Conservation (phyloP, 2,888 invertebrate genomes). For the Villa cingulata region DNA sequence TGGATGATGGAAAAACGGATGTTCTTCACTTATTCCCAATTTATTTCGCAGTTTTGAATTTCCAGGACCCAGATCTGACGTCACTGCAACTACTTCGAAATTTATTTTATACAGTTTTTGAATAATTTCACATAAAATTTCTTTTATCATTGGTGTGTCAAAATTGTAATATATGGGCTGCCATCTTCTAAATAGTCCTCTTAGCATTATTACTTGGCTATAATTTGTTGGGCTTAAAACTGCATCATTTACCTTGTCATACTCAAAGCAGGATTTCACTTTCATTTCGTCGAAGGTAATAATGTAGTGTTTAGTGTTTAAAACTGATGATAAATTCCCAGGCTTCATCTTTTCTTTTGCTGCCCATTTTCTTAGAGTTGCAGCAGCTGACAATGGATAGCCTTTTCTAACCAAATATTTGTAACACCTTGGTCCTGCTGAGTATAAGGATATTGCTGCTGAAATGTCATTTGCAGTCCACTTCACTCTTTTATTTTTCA, state of each 20-base stretch:
- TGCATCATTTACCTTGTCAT: slow-evolving; percentile 1
- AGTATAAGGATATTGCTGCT: slow-evolving; percentile 7
- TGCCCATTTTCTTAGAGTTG: slow-evolving; percentile 10
- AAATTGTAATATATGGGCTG: slow-evolving; percentile 12
- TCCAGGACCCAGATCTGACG: not conserved
- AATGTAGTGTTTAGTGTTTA: slow-evolving; percentile 9
- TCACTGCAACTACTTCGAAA: not conserved
- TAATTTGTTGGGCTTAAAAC: slow-evolving; percentile 4
- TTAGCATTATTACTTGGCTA: slow-evolving; percentile 10
- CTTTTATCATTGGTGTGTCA: slow-evolving; percentile 6
- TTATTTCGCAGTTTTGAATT: not conserved
- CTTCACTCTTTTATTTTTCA: slow-evolving; percentile 2
- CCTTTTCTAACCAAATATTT: slow-evolving; percentile 6
- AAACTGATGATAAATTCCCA: slow-evolving; percentile 6
- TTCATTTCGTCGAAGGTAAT: slow-evolving; percentile 13
- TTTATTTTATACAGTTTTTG: too few species aligned
- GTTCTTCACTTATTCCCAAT: too few species aligned
- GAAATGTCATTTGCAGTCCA: slow-evolving; percentile 10
- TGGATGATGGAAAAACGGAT: not conserved
- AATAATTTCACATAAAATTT: slow-evolving; percentile 3
- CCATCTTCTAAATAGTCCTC: slow-evolving; percentile 10
- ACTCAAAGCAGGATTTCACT: slow-evolving; percentile 6
- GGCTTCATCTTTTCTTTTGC: slow-evolving; percentile 9
- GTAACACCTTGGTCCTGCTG: slow-evolving; percentile 7
- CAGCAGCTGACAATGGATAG: slow-evolving; percentile 8